phyloP scores from a whole-genome alignment of 2,113 vertebrate genomes.

The Mellivora capensis region DNA sequence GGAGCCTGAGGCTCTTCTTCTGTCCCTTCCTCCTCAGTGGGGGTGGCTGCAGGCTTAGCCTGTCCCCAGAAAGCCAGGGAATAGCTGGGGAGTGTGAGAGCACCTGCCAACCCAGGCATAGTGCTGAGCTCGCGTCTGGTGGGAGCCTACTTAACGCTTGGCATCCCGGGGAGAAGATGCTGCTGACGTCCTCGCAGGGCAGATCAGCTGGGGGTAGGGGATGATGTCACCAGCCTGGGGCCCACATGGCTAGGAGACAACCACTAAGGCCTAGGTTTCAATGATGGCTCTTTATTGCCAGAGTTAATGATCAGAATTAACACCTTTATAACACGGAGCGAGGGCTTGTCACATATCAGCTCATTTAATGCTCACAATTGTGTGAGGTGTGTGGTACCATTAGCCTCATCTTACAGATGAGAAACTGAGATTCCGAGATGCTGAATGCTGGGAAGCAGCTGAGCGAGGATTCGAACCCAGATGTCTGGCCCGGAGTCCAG shows the following conservation, averaged over 20 bases:
- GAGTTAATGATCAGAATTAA: neutral
- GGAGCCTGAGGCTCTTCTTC: neutral
- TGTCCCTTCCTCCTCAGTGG: rapidly evolving
- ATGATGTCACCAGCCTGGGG: neutral
- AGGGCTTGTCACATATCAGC: neutral
- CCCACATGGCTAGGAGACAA: neutral
- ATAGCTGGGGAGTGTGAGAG: neutral
- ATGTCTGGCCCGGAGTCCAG: neutral
- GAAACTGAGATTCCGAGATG: neutral
- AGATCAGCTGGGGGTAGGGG: neutral
- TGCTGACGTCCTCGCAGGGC: neutral
- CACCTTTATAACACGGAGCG: rapidly evolving
- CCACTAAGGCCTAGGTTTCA: neutral
- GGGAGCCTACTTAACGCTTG: neutral
- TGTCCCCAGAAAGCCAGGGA: neutral
- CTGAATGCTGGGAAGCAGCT: neutral
- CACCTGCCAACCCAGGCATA: rapidly evolving
- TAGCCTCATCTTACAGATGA: neutral
- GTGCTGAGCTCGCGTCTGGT: neutral
- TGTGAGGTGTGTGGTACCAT: neutral
- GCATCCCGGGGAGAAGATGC: neutral
- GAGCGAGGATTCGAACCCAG: neutral
- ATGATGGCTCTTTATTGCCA: neutral
- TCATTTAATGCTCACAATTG: neutral
- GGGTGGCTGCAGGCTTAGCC: neutral